Evolutionary conservation across 1,140 invertebrate species (phyloP), one percentile per base, ranked within the genome.

Genomic region (Apis cerana): DNA sequence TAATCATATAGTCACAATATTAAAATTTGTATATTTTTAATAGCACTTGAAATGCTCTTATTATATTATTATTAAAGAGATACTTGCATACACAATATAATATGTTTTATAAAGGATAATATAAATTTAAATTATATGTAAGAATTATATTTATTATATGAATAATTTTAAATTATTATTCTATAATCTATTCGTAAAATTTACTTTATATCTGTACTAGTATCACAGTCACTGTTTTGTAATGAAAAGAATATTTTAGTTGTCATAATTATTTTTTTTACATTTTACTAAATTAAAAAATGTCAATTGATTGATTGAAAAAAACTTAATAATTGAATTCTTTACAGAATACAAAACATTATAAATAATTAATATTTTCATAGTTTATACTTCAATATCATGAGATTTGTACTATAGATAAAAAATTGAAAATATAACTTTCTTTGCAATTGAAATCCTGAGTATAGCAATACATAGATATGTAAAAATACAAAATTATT

Each of bases 401-500:
- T 70, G 56, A n/a, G 33, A 65, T 74, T 74, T 74, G 59, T 74
- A 74, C 70, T 23, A 54, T 23, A 64, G 78, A 43, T 43, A 78
- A 82, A 69, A 68, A 64, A 61, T 82, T 23, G 82, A 48, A 23
- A 68, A 64, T 64, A 23, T 15, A 15, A 72, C 75, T 74, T 17
- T 69, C 61, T 50, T 56, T 65, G 50, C 23, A 50, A 21, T 50
- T 59, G 19, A n/a, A 9, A 4, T 72, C 15, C 15, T 52, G 12
- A 59, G 2, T 50, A 61, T 54, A 77, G 83, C 84, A 21, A 71
- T 56, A 71, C 58, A 84, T 79, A 72, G 81, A 86, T 85, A 80
- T 69, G 71, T 79, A 81, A 86, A 80, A 17, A 67, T 71, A 84
- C 65, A 65, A 76, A 64, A 88, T 89, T 77, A 88, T 54, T 87